Base-by-base conservation (phyloP, 2,797 vertebrate genomes). In the Heliangelus exortis region DNA sequence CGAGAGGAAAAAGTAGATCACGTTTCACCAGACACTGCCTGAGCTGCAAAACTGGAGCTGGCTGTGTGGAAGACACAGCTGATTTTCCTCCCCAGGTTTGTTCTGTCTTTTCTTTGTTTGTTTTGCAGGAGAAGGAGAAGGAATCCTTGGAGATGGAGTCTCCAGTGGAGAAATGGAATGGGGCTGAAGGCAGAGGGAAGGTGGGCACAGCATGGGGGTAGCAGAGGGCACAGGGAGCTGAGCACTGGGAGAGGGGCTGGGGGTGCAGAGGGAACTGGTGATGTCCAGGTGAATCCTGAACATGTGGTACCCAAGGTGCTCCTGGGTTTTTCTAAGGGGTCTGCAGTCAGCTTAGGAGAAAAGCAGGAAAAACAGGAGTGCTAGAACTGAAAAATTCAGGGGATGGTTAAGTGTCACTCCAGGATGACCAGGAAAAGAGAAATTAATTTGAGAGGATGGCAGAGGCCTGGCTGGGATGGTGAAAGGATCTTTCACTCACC, bases 1-100 rank as follows among this genome's bases (percentile, higher is more conserved):
- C 39, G 47, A 69, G 76, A 95, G 92, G 90, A 92, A 92, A 92
- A 94, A 76, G 91, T 12, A 84, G 94, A 92, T 96, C 96, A 16
- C 48, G 1, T 95, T 96, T 96, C 82, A 88, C 22, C 77, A 71
- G 92, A 89, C 76, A 83, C 59, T 92, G 93, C 73, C 55, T 50
- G 71, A 76, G 66, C 54, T 81, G 87, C 75, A 84, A 69, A 62
- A 50, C 58, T 18, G 15, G 67, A 39, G 65, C 69, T 84, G 67
- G 7, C 91, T 84, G 87, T 67, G 68, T 33, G 29, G 50, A 84
- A 87, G 74, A 20, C 50, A 34, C 25, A 33, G 48, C 23, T 66
- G 65, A 82, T 58, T 81, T 87, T 91, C 89, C 89, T 91, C 80
- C 45, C 20, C 9, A 9, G 0, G 0, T 59, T 62, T 51, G 15